Conservation (phyloP, 2,797 vertebrate genomes). For the Perodicticus potto region DNA sequence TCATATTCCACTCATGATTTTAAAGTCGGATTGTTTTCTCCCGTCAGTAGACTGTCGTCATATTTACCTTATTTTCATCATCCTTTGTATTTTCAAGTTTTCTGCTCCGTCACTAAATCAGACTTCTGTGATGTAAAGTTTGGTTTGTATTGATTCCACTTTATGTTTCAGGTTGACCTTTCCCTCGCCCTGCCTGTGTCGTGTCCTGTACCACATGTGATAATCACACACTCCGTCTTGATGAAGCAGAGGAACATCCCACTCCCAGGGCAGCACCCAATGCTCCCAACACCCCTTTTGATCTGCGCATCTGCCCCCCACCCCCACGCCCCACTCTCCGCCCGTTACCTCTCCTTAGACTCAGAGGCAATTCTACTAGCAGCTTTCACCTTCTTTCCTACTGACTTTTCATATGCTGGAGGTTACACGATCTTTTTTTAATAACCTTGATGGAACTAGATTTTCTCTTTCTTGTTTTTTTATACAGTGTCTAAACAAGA, state of each 20-base stretch:
- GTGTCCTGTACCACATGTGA: background rate
- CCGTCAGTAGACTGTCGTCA: background rate
- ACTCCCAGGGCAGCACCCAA: rapidly evolving
- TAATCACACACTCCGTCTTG: rapidly evolving
- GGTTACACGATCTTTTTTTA: no score
- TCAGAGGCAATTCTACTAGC: background rate
- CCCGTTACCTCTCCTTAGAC: background rate
- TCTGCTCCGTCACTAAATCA: no score
- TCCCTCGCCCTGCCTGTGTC: no score
- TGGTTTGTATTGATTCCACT: background rate
- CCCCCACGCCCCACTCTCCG: no score
- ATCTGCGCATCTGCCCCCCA: rapidly evolving
- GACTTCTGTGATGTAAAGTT: background rate
- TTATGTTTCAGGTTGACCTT: background rate
- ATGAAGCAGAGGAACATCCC: rapidly evolving
- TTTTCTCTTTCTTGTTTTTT: no score
- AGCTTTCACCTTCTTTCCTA: background rate
- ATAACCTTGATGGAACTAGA: no score
- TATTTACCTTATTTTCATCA: background rate
- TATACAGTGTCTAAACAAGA: background rate
- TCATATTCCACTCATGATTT: background rate
- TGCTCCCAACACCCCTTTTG: rapidly evolving
- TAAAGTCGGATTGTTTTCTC: background rate
- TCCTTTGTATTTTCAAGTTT: background rate
- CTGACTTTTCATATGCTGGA: background rate